Conservation (phyloP, 2,888 invertebrate species). For the Agapostemon virescens region DNA sequence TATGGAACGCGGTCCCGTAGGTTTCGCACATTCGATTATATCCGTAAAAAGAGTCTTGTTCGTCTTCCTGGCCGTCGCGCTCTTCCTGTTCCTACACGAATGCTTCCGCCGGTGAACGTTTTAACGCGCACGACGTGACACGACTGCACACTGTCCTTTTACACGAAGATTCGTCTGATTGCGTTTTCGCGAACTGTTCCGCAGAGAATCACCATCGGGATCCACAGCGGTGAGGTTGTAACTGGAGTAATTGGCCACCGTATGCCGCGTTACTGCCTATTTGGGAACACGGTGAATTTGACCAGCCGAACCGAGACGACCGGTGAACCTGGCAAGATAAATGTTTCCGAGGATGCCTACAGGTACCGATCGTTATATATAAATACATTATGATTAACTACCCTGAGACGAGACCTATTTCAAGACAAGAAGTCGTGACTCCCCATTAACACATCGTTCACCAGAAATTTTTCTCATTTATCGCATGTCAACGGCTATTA, state of each 20-base stretch:
- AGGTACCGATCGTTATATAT: conserved; percentile 82
- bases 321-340: conserved; percentile 92
- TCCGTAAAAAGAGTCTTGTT: conserved; percentile 51
- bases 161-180: conserved; percentile 3
- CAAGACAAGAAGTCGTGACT: too few relatives aligned
- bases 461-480: too few relatives aligned
- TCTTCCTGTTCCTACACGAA: conserved; percentile 49
- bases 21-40: conserved; percentile 30
- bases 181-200: conserved; percentile 56
- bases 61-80: conserved; percentile 40
- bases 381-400: too few relatives aligned
- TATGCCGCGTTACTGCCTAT: conserved; percentile 94
- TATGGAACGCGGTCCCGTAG: not conserved
- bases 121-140: conserved; percentile 41
- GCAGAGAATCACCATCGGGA: conserved; percentile 95
- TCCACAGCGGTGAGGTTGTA: conserved; percentile 96
- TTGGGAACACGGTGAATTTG: conserved; percentile 96
- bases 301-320: conserved; percentile 97
- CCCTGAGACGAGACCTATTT: too few relatives aligned
- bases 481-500: too few relatives aligned
- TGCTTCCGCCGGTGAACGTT: conserved; percentile 33
- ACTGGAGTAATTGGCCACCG: conserved; percentile 97
- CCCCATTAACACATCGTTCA: too few relatives aligned
- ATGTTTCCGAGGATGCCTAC: conserved; percentile 95
- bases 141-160: conserved; percentile 20